Evolutionary conservation across 2,113 vertebrate genomes (phyloP), one percentile per base, ranked within the genome.

Genomic region (Excalfactoria chinensis): DNA sequence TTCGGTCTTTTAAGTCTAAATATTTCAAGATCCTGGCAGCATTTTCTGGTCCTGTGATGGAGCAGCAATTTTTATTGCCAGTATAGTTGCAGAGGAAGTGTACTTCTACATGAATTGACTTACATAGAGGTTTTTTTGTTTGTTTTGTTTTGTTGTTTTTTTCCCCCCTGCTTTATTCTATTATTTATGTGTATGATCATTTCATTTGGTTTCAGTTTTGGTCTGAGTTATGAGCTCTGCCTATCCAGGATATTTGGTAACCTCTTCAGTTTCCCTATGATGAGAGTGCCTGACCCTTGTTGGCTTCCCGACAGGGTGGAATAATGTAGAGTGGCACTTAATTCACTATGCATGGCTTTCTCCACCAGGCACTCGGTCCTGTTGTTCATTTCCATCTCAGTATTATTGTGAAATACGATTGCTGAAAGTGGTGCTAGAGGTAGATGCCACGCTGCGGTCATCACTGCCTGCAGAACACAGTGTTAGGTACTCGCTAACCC

Each of bases 21-120:
- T 71, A 81, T 93, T 89, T 88, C 58, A 60, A 23, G 58, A 35
- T 67, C 43, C 14, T 87, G 69, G 21, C 63, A 82, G 74, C 5
- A 1, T 44, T 58, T 92, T 91, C 43, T 22, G 13, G 77, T 56
- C 41, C 53, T 78, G 74, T 79, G 69, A 66, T 0, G 10, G 73
- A 93, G 44, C 18, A 82, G 81, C 71, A 75, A 9, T 82, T 91
- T 89, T 95, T 89, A 79, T 72, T 78, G 87, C 58, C 41, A 23
- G 0, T 55, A 3, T 32, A 83, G 68, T 73, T 88, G 64, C 88
- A 77, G 41, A 77, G 43, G n/a, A 48, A 88, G 43, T 28, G 35
- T 60, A 46, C 1, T 0, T 63, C 70, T 43, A 49, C 4, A 3
- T 62, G 66, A 86, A 89, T 49, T 80, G 49, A 82, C 53, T 90